Base-by-base conservation (phyloP, 2,797 vertebrate genomes). In the Poeciliopsis presidionis region DNA sequence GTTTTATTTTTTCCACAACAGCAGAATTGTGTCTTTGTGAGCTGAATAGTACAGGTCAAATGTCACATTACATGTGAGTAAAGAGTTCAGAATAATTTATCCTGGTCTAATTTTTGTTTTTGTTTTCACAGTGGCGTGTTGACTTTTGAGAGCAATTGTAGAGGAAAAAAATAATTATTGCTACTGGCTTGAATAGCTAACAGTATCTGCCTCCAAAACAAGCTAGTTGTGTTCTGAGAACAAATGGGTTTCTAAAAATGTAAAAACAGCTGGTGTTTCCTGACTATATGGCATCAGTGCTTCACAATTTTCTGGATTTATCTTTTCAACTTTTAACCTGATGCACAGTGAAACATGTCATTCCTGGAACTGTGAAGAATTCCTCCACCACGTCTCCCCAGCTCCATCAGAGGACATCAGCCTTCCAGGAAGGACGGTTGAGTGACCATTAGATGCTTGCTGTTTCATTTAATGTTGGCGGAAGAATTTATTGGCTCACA, bases 381-480 rank as follows among this genome's bases (percentile, higher is more conserved):
- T 69, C 51, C 72, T 76, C 74, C 12, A 4, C 80, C 83, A 78
- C 85, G 76, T 89, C 84, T 83, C 63, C 71, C 80, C 75, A 46
- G 74, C 80, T 87, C 84, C 86, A 90, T 78, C 84, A 71, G 79
- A 91, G 82, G 83, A 88, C 81, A 77, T 85, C 71, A 82, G 72
- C 74, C 74, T 79, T 74, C 45, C 76, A 86, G 79, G 88, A 75
- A 6, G 77, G 75, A 84, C 80, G 77, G 80, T 83, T 73, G 87
- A 89, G 82, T 86, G 85, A 83, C 84, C 87, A 85, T 93, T 89
- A 77, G 76, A 80, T 82, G 77, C 83, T 87, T 81, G 88, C 67
- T 13, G 46, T 92, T 92, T 93, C 83, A 91, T 91, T 92, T 92
- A 90, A 94, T 91, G 89, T 89, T 88, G 86, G 90, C 83, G 47